Percentiles rank a stretch among this genome's conserved stretches.
Conservation (phyloP, 2,113 vertebrate genomes). For the Miniopterus natalensis region DNA sequence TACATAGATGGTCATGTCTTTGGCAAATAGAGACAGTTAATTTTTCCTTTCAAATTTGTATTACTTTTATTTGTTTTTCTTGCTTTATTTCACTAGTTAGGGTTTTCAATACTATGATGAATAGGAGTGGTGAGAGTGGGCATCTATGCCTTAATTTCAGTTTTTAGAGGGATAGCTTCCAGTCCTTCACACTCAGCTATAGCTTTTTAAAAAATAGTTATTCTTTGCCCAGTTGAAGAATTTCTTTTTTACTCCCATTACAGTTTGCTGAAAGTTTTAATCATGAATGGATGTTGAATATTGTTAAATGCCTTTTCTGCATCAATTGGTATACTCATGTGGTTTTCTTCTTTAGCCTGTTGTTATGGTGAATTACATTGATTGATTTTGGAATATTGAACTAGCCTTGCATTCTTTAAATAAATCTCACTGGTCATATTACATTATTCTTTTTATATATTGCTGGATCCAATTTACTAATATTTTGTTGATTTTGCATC, state of each 20-base stretch:
- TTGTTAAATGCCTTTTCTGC: slow-evolving; percentile 7
- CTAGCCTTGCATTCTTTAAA: slow-evolving; percentile 27
- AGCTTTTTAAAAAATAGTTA: background rate
- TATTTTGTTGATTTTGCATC: slow-evolving; percentile 4
- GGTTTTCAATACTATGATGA: background rate
- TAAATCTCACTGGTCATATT: slow-evolving; percentile 14
- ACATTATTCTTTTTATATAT: slow-evolving; percentile 6
- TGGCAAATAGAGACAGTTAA: background rate
- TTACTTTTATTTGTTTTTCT: background rate
- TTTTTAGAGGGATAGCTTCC: background rate
- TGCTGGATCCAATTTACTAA: background rate
- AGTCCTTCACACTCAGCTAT: background rate
- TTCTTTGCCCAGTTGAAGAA: background rate
- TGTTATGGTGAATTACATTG: slow-evolving; percentile 1
- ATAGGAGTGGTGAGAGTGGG: background rate
- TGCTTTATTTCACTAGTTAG: background rate
- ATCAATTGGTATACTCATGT: background rate
- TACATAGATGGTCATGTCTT: background rate
- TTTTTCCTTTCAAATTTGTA: background rate
- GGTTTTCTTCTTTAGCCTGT: background rate
- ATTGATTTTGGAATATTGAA: slow-evolving; percentile 47
- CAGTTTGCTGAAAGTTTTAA: slow-evolving; percentile 19
- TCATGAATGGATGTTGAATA: background rate
- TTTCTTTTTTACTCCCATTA: background rate
- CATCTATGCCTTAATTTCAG: background rate